Evolutionary conservation across 2,113 vertebrate species (phyloP), one percentile per base, ranked within the genome.

Genomic region (Talpa occidentalis): DNA sequence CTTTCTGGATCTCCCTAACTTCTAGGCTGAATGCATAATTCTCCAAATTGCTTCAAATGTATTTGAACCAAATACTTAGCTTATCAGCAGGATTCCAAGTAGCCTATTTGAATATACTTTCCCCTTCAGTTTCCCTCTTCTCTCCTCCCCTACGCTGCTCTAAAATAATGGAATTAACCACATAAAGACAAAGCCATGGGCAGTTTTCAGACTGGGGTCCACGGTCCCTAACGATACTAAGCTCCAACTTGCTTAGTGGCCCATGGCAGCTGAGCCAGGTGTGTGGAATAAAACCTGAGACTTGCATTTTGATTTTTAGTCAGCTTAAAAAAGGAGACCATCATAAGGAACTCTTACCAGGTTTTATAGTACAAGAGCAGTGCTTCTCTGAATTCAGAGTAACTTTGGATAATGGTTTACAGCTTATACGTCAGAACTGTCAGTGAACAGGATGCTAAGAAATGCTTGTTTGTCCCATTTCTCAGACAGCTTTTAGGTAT

Each of bases 51-150:
- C 26, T 83, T 93, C 37, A 79, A 86, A 92, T 94, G 42, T 35
- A 59, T 72, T 87, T 80, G 54, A 94, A 95, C 32, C 19, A 88
- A 92, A 84, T 88, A 82, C 84, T 91, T 77, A 84, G 10, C 70
- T 90, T 95, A 62, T 56, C 77, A 91, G 7, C 11, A 86, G 73
- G 35, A 80, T 67, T 85, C 22, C 62, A 69, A 85, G 91, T 24
- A 86, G 35, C 35, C 59, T 78, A 73, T 93, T 91, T 93, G 15
- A 91, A 77, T 73, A 70, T 24, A 62, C 24, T 77, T 62, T 82
- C 30, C 19, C 6, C 9, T 74, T 79, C 12, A 73, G 3, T 52
- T 94, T 91, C 32, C 40, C 37, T 96, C 82, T 60, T 88, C 42
- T 88, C 88, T 90, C 32, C 54, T 92, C 40, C 35, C 24, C 7